Conservation (phyloP, 2,113 vertebrate genomes). For the Ceuthmochares aereus region DNA sequence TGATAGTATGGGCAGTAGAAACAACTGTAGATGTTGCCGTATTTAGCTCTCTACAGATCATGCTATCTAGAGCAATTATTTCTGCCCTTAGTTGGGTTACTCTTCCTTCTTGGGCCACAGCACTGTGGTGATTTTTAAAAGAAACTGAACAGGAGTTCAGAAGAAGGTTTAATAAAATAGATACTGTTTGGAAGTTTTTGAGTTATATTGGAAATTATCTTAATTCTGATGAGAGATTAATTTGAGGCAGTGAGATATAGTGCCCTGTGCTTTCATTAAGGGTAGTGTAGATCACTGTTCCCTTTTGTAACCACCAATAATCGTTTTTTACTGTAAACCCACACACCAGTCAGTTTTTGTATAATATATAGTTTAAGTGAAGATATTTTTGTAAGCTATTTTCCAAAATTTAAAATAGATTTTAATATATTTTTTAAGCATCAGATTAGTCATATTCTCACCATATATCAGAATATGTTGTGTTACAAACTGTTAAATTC, state of each 20-base stretch:
- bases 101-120: constrained; percentile 49
- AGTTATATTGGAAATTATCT: constrained; percentile 29
- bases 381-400: constrained; percentile 45
- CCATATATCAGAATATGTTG: constrained; percentile 8
- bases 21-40: constrained; percentile 62
- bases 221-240: constrained; percentile 20
- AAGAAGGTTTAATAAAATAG: constrained; percentile 45
- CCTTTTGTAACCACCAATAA: constrained; percentile 54
- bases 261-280: constrained; percentile 22
- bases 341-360: not conserved
- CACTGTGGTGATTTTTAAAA: constrained; percentile 68
- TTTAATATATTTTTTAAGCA: constrained; percentile 74
- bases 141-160: constrained; percentile 47
- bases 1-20: constrained; percentile 45
- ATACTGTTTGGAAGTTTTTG: constrained; percentile 20
- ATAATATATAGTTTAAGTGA: constrained; percentile 22
- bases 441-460: constrained; percentile 41
- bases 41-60: constrained; percentile 41
- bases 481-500: constrained; percentile 37
- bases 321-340: constrained; percentile 51
- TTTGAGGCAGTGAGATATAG: constrained; percentile 35
- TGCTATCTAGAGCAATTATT: constrained; percentile 32
- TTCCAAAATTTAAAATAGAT: constrained; percentile 41
- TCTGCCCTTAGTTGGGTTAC: constrained; percentile 30
- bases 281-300: constrained; percentile 48